phyloP scores from a whole-genome alignment of 2,888 invertebrate species.

The Ariolimax columbianus region DNA sequence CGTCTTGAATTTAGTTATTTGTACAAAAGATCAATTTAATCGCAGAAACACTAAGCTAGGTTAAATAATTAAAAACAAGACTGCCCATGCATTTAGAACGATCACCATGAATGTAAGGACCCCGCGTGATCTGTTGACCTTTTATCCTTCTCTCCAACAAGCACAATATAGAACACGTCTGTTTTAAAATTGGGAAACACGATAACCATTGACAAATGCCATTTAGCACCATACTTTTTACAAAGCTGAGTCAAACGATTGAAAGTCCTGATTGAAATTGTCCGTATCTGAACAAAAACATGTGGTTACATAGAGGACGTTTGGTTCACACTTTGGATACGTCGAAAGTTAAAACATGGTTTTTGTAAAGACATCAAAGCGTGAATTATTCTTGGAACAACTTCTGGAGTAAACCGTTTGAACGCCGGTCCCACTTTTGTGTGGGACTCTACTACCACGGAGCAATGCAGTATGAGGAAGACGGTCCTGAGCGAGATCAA shows the following conservation, averaged over 20 bases:
- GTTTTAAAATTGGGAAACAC: too few relatives aligned
- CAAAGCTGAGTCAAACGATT: background rate
- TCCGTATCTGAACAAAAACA: background rate
- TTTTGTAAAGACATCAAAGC: constrained; percentile 1
- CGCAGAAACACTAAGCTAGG: too few relatives aligned
- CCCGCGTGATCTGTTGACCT: background rate
- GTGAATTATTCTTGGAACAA: background rate
- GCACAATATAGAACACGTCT: background rate
- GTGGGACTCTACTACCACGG: background rate
- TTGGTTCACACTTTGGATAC: background rate
- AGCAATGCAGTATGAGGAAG: background rate
- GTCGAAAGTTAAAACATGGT: background rate
- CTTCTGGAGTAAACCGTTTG: background rate
- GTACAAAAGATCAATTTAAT: too few relatives aligned
- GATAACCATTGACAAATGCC: too few relatives aligned
- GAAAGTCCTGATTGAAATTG: background rate
- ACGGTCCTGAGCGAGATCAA: background rate
- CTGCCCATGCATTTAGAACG: too few relatives aligned
- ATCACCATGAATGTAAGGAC: background rate
- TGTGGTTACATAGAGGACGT: too few relatives aligned
- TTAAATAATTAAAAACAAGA: too few relatives aligned
- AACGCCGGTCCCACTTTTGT: background rate
- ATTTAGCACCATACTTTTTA: background rate
- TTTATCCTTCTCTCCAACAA: background rate
- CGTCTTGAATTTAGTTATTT: too few relatives aligned